Percentiles rank a stretch among this genome's conserved stretches.
Evolutionary conservation across 2,888 invertebrate species (phyloP).

Genomic region (Pristionchus entomophagus): DNA sequence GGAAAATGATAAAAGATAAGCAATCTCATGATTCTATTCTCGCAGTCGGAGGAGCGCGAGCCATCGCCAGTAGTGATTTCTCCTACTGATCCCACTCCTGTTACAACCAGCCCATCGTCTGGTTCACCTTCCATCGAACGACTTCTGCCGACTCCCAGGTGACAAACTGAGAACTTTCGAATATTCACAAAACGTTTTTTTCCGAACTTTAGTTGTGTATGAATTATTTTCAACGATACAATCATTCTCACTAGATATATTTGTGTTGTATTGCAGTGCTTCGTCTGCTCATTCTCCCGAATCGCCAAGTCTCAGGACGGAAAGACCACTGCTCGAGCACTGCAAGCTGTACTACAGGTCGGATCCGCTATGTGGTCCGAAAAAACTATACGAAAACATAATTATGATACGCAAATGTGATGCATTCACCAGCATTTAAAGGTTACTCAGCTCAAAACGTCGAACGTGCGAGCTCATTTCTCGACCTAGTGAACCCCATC

Average conservation of each 20-base stretch:
- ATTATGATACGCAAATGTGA: too few relatives aligned
- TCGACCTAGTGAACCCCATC: background rate
- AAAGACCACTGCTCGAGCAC: background rate
- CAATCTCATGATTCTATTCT: too few relatives aligned
- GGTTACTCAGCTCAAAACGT: background rate
- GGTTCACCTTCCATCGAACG: too few relatives aligned
- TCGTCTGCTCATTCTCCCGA: background rate
- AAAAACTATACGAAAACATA: too few relatives aligned
- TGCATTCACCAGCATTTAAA: background rate
- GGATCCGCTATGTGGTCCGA: background rate
- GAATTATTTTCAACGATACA: too few relatives aligned
- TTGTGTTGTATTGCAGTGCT: background rate
- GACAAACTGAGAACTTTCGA: too few relatives aligned
- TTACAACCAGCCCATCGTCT: too few relatives aligned
- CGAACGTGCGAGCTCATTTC: background rate
- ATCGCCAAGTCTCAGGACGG: background rate
- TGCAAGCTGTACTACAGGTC: slow-evolving; percentile 15
- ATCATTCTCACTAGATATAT: too few relatives aligned
- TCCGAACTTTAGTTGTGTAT: too few relatives aligned
- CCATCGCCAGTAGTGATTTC: background rate
- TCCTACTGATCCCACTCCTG: background rate
- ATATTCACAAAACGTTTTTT: too few relatives aligned
- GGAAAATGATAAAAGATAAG: too few relatives aligned
- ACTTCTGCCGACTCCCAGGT: too few relatives aligned
- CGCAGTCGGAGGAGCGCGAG: background rate